Percentiles rank a stretch among this genome's conserved stretches.
Conservation (phyloP, 2,113 vertebrate species). For the Isichthys henryi region DNA sequence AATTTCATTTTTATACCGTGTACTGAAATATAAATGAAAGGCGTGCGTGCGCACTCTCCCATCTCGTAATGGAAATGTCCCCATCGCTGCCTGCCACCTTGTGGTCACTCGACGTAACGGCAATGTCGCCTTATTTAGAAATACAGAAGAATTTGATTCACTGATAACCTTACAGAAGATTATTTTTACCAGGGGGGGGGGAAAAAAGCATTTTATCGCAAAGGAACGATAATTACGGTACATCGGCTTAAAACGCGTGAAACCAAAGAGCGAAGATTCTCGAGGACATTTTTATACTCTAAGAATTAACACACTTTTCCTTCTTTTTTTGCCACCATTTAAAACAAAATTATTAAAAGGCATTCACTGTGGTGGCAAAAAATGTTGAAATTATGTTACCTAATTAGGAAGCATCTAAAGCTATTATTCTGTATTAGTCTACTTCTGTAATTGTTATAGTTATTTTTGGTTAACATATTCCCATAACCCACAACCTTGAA, state of each 20-base stretch:
- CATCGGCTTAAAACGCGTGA: neutral
- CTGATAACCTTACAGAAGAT: neutral
- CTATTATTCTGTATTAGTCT: neutral
- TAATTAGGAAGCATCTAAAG: neutral
- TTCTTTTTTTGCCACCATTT: neutral
- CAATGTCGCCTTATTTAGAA: neutral
- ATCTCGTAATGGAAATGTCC: neutral
- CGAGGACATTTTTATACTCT: neutral
- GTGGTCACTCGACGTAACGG: neutral
- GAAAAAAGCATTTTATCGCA: neutral
- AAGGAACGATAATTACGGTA: neutral
- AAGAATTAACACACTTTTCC: neutral
- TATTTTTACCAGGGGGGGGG: neutral
- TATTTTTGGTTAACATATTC: neutral
- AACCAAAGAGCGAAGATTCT: neutral
- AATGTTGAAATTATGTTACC: neutral
- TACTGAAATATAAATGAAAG: neutral
- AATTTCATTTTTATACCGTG: neutral
- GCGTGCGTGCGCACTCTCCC: neutral
- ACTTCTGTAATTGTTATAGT: neutral
- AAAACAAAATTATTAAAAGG: neutral
- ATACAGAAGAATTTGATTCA: neutral
- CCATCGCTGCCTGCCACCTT: conserved; percentile 35
- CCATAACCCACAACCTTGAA: neutral
- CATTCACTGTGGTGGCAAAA: neutral